These are phyloP conservation scores for Thunnus maccoyii DNA, from an alignment of 2,113 vertebrate species.

Conservation along the genomic window DNA sequence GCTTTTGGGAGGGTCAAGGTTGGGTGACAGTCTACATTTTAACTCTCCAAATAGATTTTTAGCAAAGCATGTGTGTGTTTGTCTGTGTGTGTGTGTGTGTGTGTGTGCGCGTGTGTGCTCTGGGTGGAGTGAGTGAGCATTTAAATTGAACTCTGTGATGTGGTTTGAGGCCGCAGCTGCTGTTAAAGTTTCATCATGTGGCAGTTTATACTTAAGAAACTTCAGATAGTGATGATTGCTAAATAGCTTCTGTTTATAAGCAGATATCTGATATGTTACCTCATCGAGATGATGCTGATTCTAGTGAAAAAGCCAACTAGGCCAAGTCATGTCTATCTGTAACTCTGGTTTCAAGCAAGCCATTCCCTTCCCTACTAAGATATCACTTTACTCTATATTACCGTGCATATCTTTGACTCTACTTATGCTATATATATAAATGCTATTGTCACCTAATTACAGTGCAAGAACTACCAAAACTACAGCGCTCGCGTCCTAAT, in stretches of 20 bases:
- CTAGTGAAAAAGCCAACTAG: background rate
- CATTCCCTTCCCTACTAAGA: background rate
- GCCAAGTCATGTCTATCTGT: background rate
- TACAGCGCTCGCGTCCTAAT: constrained; percentile 28
- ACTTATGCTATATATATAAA: constrained; percentile 1
- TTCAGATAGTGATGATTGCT: background rate
- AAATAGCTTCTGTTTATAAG: background rate
- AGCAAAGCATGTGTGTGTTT: background rate
- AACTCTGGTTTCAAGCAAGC: background rate
- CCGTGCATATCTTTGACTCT: background rate
- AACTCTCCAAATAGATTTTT: constrained; percentile 35
- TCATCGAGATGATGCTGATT: background rate
- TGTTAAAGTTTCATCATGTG: background rate
- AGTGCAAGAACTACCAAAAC: constrained; percentile 27
- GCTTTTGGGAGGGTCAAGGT: constrained; percentile 40
- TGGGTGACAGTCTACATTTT: constrained; percentile 31
- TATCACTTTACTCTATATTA: constrained; percentile 16
- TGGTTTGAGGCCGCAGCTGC: background rate
- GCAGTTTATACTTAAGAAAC: background rate
- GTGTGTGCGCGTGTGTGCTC: background rate
- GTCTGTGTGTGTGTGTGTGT: background rate
- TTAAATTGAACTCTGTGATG: background rate
- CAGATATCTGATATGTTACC: too few relatives aligned
- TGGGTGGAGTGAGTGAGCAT: background rate
- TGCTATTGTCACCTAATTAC: constrained; percentile 37